Evolutionary conservation across 1,140 invertebrate species (phyloP).

Genomic region (Formica selysi): DNA sequence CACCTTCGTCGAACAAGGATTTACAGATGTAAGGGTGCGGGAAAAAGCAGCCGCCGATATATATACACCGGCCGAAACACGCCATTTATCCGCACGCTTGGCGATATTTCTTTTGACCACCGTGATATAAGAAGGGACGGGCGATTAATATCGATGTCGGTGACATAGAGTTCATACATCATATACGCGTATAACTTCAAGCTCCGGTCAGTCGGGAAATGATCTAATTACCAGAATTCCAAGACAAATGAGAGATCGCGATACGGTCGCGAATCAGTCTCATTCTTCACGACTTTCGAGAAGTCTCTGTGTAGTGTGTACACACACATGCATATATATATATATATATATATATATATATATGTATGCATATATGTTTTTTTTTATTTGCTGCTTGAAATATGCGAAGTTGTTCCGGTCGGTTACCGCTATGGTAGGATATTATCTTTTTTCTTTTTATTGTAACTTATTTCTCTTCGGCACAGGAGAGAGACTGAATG

Average conservation of each 20-base stretch:
- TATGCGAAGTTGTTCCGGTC: not conserved
- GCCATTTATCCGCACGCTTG: conserved; percentile 39
- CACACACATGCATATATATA: not conserved
- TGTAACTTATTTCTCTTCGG: not conserved
- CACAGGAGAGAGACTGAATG: not conserved
- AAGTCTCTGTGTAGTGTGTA: not conserved
- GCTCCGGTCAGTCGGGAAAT: conserved; percentile 28
- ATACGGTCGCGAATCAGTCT: not conserved
- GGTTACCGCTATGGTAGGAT: not conserved
- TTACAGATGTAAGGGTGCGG: conserved; percentile 48
- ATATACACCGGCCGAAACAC: conserved; percentile 5
- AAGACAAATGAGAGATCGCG: conserved; percentile 55
- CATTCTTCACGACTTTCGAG: not conserved
- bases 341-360: not conserved
- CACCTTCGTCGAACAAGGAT: conserved; percentile 16
- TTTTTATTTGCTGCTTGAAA: not conserved
- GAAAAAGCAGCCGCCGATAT: not conserved
- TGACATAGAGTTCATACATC: conserved; percentile 61
- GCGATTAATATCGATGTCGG: conserved; percentile 66
- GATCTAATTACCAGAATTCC: conserved; percentile 65
- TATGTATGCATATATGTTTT: not conserved
- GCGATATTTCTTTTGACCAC: conserved; percentile 52
- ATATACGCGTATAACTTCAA: conserved; percentile 49
- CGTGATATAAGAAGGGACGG: conserved; percentile 11
- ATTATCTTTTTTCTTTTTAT: conserved; percentile 26